Percentiles rank a stretch among this genome's conserved stretches.
Evolutionary conservation across 2,888 invertebrate genomes (phyloP).

Genomic region (Perdita meconis): DNA sequence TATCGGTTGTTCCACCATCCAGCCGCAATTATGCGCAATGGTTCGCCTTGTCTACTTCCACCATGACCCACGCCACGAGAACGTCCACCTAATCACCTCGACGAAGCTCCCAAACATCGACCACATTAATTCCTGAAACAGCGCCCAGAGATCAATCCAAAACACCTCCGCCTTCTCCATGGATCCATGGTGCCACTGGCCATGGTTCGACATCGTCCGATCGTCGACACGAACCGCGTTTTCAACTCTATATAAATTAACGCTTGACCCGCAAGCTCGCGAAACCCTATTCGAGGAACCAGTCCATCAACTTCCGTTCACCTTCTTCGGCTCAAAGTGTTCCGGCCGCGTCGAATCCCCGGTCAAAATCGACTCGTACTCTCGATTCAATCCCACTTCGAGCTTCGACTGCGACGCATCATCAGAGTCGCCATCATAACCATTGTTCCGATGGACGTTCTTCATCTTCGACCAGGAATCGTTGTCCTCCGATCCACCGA

Average conservation of each 20-base stretch:
- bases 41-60: too few species aligned
- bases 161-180: not conserved
- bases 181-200: not conserved
- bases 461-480: constrained; percentile 33
- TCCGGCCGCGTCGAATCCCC: not conserved
- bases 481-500: not conserved
- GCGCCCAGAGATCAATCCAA: not conserved
- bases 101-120: not conserved
- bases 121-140: not conserved
- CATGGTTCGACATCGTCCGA: too few species aligned
- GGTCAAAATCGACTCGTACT: constrained; percentile 15
- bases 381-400: not conserved
- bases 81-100: not conserved
- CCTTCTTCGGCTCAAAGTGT: not conserved
- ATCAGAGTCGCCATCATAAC: constrained; percentile 24
- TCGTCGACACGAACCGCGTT: not conserved
- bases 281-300: not conserved
- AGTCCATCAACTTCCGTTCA: constrained; percentile 11
- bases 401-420: constrained; percentile 1
- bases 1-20: too few species aligned
- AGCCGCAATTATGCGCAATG: too few species aligned
- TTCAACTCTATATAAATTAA: not conserved
- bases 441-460: constrained; percentile 35
- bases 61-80: not conserved
- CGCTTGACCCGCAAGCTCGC: constrained; percentile 50